phyloP scores from a whole-genome alignment of 2,113 vertebrate species.

The Vombatus ursinus region DNA sequence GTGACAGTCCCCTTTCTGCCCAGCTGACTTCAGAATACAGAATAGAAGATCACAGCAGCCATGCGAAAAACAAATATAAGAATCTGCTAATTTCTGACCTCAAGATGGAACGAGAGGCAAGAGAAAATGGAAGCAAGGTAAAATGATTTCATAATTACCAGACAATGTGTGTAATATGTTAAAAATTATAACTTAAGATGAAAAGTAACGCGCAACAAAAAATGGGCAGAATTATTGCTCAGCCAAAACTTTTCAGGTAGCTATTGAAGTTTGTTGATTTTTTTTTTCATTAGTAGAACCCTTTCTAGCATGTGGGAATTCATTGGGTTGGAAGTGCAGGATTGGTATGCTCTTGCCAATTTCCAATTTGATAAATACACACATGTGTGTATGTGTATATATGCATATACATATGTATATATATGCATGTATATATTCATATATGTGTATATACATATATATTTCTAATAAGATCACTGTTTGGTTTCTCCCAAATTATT shows the following conservation, averaged over 20 bases:
- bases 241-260: background rate
- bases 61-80: constrained; percentile 90
- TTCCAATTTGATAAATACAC: background rate
- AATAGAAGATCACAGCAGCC: constrained; percentile 86
- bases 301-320: constrained; percentile 7
- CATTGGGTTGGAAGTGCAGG: background rate
- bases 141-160: constrained; percentile 70
- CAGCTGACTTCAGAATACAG: constrained; percentile 88
- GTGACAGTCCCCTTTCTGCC: constrained; percentile 88
- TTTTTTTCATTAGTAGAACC: constrained; percentile 4
- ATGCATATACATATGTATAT: background rate
- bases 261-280: background rate
- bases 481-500: constrained; percentile 57
- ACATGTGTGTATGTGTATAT: too few species aligned
- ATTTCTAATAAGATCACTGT: constrained; percentile 49
- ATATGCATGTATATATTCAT: background rate
- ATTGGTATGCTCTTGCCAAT: background rate
- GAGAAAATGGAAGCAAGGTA: constrained; percentile 92
- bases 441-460: background rate
- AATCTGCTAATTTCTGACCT: constrained; percentile 88
- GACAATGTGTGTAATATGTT: background rate
- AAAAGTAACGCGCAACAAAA: background rate
- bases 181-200: background rate
- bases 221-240: background rate
- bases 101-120: constrained; percentile 88